Evolutionary conservation across 2,113 vertebrate genomes (phyloP), one percentile per base, ranked within the genome.

Genomic region (Otocyon megalotis): DNA sequence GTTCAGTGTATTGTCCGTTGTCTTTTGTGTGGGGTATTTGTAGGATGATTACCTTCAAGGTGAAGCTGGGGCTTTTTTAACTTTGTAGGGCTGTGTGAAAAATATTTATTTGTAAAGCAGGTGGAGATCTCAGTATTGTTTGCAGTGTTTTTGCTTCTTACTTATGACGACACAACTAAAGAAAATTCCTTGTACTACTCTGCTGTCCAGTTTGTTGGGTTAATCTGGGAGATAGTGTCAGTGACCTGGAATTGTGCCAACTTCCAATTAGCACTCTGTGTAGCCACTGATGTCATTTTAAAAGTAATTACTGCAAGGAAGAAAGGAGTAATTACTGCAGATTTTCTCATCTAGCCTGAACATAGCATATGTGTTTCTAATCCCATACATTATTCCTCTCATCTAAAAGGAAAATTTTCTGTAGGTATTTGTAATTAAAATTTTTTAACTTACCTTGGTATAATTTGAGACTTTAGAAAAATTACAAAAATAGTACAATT

Each of bases 181-280:
- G 79, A 94, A 85, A 90, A 93, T 62, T 65, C 71, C 88, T 95
- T 74, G 80, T 72, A 69, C 35, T 90, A 80, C 82, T 95, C 81
- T 81, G 63, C 97, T 89, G 96, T 98, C 97, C 96, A 85, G 95
- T 96, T 88, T 97, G 60, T 98, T 85, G 98, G 96, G 84, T 98
- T 97, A 95, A 95, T 96, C 97, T 94, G 96, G 90, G 90, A 96
- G 96, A 96, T 28, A 37, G 71, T 97, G 95, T 97, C 63, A 88
- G 90, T 35, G 84, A 90, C 92, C 95, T 98, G 97, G 96, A 94
- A 53, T 63, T 28, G 22, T 88, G 96, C 97, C 96, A 96, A 77
- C 80, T 98, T 97, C 96, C 90, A 96, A 58, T 98, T 97, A 98
- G 65, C 95, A 85, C 71, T 76, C 88, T 32, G 48, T 56, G 58